Conservation (phyloP, 2,113 vertebrate genomes). For the Actenoides hombroni region DNA sequence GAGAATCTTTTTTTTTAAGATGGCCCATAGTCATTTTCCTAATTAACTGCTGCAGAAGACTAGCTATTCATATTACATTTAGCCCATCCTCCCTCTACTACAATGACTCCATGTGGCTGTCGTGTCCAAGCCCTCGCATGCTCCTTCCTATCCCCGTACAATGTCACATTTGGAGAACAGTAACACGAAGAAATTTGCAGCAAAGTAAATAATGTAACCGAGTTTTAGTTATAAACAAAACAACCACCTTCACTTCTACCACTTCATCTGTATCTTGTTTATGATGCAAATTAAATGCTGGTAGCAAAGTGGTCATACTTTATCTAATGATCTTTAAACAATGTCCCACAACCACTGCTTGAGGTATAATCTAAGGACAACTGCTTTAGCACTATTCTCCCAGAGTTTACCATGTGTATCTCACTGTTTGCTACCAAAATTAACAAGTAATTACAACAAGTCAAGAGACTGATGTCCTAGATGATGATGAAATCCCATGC, state of each 20-base stretch:
- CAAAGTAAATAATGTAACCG: neutral
- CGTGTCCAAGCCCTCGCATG: neutral
- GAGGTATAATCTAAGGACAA: no score
- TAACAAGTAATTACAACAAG: neutral
- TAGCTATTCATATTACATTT: neutral
- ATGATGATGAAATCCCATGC: neutral
- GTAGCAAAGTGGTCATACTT: neutral
- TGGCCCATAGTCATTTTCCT: neutral
- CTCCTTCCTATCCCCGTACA: neutral
- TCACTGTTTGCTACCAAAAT: neutral
- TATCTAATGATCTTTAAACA: neutral
- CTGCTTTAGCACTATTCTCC: neutral
- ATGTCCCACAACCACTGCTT: neutral
- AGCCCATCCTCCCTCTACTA: accelerated
- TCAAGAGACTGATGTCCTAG: neutral
- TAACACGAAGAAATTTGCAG: neutral
- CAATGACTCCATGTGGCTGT: neutral
- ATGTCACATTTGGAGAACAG: neutral
- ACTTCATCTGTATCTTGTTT: neutral
- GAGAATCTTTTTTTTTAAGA: neutral
- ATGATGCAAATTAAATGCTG: neutral
- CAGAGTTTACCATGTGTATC: neutral
- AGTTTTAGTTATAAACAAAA: neutral
- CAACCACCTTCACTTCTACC: neutral
- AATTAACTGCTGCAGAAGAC: neutral